Evolutionary conservation across 2,797 vertebrate species (phyloP).

Genomic region (Sylvia borin): DNA sequence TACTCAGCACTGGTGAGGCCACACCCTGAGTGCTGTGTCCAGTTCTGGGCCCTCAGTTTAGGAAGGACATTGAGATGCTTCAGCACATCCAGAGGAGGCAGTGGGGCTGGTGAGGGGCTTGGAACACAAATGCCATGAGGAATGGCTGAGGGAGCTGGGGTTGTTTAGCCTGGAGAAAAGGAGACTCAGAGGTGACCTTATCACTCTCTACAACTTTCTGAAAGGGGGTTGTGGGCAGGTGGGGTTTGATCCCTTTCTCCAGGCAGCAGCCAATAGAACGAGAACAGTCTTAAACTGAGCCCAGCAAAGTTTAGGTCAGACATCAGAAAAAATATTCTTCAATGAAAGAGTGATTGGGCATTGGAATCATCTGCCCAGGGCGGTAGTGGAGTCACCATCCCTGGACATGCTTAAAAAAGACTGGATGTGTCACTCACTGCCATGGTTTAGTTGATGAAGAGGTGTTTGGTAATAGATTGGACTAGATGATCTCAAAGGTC

Average conservation of each 20-base stretch:
- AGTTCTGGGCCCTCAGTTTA: neutral
- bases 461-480: neutral
- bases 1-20: rapidly evolving
- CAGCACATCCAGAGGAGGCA: rapidly evolving
- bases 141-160: rapidly evolving
- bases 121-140: neutral
- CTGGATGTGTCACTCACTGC: neutral
- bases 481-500: neutral
- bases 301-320: neutral
- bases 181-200: neutral
- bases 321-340: neutral
- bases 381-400: neutral
- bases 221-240: rapidly evolving
- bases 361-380: neutral
- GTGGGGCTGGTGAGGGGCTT: rapidly evolving
- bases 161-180: neutral
- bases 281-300: neutral
- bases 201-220: neutral
- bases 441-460: neutral
- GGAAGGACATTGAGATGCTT: rapidly evolving
- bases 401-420: neutral
- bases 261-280: rapidly evolving
- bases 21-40: neutral
- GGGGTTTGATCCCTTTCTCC: neutral
- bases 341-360: neutral